Conservation (phyloP, 2,797 vertebrate species). For the Schizopygopsis pylzovi region DNA sequence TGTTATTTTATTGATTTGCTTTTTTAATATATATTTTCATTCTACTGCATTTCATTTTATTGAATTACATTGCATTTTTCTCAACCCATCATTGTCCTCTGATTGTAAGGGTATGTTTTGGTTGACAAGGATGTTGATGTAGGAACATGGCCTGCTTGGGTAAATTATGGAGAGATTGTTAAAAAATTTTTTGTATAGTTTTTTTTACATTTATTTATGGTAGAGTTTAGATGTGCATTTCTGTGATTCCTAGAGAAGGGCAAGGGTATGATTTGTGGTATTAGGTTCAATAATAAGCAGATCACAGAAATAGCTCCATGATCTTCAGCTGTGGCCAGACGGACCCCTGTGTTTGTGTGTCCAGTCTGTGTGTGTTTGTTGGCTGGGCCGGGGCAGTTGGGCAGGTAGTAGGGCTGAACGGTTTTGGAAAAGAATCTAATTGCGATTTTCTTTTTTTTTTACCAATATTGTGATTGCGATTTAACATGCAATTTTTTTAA, state of each 20-base stretch:
- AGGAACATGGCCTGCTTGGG: neutral
- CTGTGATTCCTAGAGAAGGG: slow-evolving; percentile 1
- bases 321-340: slow-evolving; percentile 22
- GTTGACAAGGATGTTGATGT: neutral
- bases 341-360: slow-evolving; percentile 37
- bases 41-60: neutral
- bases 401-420: slow-evolving; percentile 20
- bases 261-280: slow-evolving; percentile 27
- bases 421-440: too few relatives aligned
- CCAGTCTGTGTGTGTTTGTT: slow-evolving; percentile 35
- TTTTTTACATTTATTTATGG: neutral
- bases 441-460: too few relatives aligned
- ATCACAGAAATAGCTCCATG: slow-evolving; percentile 30
- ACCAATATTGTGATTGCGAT: too few relatives aligned
- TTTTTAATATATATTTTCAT: neutral
- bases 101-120: slow-evolving; percentile 2
- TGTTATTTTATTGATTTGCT: neutral
- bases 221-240: slow-evolving; percentile 16
- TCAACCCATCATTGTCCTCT: neutral
- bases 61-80: neutral
- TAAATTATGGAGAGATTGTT: neutral
- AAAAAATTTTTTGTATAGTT: neutral
- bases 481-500: too few relatives aligned
- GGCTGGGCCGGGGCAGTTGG: slow-evolving; percentile 17
- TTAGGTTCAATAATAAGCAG: slow-evolving; percentile 18